Evolutionary conservation across 2,888 invertebrate genomes (phyloP).

Genomic region (Nephrotoma flavescens): DNA sequence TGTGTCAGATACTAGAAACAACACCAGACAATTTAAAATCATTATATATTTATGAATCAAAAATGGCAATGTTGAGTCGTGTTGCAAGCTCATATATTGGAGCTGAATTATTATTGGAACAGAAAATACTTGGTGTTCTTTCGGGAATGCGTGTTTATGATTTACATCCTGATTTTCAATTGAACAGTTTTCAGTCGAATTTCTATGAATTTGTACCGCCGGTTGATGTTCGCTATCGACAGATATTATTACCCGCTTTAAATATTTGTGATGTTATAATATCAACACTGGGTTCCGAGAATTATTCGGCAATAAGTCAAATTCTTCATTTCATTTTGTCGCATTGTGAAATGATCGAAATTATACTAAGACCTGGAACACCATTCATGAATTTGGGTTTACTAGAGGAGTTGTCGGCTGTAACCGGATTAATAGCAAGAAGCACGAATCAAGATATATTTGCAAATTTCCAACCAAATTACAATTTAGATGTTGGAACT

Average conservation of each 20-base stretch:
- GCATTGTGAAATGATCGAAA: slow-evolving; percentile 68
- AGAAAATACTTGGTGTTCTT: slow-evolving; percentile 42
- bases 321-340: slow-evolving; percentile 58
- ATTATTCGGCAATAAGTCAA: slow-evolving; percentile 56
- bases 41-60: slow-evolving; percentile 75
- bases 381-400: slow-evolving; percentile 49
- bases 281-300: slow-evolving; percentile 68
- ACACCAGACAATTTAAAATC: slow-evolving; percentile 54
- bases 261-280: slow-evolving; percentile 68
- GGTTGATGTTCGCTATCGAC: slow-evolving; percentile 57
- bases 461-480: background rate
- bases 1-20: slow-evolving; percentile 46
- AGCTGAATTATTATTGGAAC: slow-evolving; percentile 45
- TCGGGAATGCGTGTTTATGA: slow-evolving; percentile 55
- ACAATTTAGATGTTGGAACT: slow-evolving; percentile 31
- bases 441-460: slow-evolving; percentile 39
- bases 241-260: slow-evolving; percentile 68
- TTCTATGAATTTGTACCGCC: slow-evolving; percentile 40
- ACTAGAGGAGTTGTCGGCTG: slow-evolving; percentile 57
- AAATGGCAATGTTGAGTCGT: slow-evolving; percentile 63
- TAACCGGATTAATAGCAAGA: slow-evolving; percentile 60
- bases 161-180: slow-evolving; percentile 52
- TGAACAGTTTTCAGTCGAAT: slow-evolving; percentile 16
- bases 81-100: slow-evolving; percentile 53
- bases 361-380: slow-evolving; percentile 54